A percentile compares a stretch with the other conserved stretches of the same genome.
Conservation (phyloP, 2,113 vertebrate genomes). For the Anolis sagrei region DNA sequence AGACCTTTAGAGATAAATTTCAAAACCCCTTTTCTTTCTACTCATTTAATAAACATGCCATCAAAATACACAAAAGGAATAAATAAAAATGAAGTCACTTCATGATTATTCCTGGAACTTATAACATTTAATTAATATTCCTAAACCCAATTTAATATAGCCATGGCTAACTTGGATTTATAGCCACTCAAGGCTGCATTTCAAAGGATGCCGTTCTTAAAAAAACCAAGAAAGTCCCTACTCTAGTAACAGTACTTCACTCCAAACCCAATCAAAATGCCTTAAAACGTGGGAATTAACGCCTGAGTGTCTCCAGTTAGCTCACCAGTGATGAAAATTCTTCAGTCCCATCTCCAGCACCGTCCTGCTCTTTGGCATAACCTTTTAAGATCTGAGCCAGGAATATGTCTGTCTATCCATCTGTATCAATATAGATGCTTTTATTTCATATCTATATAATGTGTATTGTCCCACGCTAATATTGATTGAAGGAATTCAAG, state of each 20-base stretch:
- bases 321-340: conserved; percentile 21
- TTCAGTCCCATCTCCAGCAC: conserved; percentile 20
- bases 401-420: conserved; percentile 55
- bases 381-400: conserved; percentile 60
- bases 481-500: conserved; percentile 80
- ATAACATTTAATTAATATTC: conserved; percentile 93
- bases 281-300: conserved; percentile 40
- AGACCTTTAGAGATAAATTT: conserved; percentile 73
- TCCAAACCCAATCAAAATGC: conserved; percentile 29
- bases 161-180: conserved; percentile 82
- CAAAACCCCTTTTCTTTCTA: conserved; percentile 77
- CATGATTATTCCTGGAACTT: conserved; percentile 95
- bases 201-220: conserved; percentile 70
- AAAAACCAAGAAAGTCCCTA: conserved; percentile 66
- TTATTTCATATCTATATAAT: conserved; percentile 75
- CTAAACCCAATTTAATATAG: conserved; percentile 92
- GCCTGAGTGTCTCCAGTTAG: conserved; percentile 28
- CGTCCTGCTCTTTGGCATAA: conserved; percentile 41
- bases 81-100: conserved; percentile 96
- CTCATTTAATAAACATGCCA: conserved; percentile 92
- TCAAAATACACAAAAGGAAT: conserved; percentile 94
- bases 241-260: conserved; percentile 35
- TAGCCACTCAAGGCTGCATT: conserved; percentile 62
- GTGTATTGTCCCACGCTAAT: conserved; percentile 77
- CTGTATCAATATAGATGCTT: conserved; percentile 65